phyloP scores from a whole-genome alignment of 2,113 vertebrate species.

The Corythoichthys intestinalis region DNA sequence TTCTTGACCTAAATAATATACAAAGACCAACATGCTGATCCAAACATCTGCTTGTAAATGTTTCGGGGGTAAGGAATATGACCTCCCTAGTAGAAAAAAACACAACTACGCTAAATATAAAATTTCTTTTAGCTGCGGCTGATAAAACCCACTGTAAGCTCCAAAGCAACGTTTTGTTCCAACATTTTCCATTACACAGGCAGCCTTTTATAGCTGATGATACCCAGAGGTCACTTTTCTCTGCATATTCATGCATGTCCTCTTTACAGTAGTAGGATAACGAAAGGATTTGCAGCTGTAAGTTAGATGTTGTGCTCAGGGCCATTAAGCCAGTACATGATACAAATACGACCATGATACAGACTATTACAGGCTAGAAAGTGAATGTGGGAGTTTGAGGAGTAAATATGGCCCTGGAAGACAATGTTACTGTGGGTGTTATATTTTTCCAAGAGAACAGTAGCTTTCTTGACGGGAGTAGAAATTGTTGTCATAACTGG shows the following conservation, averaged over 20 bases:
- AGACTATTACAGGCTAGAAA: conserved; percentile 10
- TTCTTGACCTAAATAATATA: conserved; percentile 46
- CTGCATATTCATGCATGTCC: conserved; percentile 13
- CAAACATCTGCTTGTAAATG: conserved; percentile 39
- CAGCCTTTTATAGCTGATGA: conserved; percentile 48
- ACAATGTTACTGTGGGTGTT: not conserved
- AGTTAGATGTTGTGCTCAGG: conserved; percentile 43
- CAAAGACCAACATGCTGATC: conserved; percentile 46
- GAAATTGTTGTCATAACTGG: not conserved
- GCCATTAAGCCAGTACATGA: conserved; percentile 20
- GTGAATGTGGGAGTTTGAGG: conserved; percentile 13
- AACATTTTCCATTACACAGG: conserved; percentile 47
- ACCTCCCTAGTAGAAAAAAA: conserved; percentile 10
- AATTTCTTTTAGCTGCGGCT: conserved; percentile 33
- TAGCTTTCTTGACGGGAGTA: not conserved
- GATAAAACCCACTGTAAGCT: conserved; percentile 42
- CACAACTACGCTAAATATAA: conserved; percentile 46
- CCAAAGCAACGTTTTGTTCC: conserved; percentile 42
- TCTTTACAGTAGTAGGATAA: conserved; percentile 12
- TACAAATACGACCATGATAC: conserved; percentile 30
- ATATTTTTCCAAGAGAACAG: not conserved
- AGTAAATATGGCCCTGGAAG: not conserved
- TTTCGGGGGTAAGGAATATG: conserved; percentile 31
- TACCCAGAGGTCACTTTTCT: conserved; percentile 39
- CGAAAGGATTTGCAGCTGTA: conserved; percentile 31